A percentile compares a stretch with the other conserved stretches of the same genome.
Evolutionary conservation across 2,113 vertebrate species (phyloP).

Genomic region (Podarcis muralis): DNA sequence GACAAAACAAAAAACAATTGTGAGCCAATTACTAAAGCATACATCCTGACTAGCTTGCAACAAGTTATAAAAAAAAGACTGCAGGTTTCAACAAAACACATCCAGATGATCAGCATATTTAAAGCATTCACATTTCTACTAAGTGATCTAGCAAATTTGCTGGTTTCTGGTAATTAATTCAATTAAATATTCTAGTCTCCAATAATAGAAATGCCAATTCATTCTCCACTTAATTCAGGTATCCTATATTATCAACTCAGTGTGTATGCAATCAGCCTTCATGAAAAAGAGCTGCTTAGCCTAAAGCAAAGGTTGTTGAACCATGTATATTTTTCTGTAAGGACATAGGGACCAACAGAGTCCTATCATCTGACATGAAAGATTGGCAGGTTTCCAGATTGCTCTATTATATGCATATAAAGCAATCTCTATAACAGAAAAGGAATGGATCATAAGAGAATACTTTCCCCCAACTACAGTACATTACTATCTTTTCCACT

Average conservation of each 20-base stretch:
- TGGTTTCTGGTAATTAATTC: neutral
- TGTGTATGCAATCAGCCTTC: neutral
- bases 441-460: neutral
- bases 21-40: neutral
- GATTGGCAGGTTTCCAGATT: neutral
- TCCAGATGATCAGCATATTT: neutral
- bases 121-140: neutral
- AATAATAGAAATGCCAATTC: neutral
- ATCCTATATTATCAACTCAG: neutral
- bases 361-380: neutral
- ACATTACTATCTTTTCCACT: neutral
- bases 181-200: neutral
- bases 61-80: accelerated
- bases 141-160: neutral
- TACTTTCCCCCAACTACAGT: neutral
- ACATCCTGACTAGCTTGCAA: accelerated
- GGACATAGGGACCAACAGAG: neutral
- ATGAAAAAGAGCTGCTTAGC: neutral
- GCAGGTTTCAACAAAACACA: neutral
- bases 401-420: neutral
- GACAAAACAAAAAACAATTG: neutral
- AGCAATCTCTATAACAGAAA: neutral
- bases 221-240: neutral
- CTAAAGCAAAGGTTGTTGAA: neutral
- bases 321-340: neutral